phyloP scores from a whole-genome alignment of 1,140 invertebrate species.

The Adelges cooleyi region DNA sequence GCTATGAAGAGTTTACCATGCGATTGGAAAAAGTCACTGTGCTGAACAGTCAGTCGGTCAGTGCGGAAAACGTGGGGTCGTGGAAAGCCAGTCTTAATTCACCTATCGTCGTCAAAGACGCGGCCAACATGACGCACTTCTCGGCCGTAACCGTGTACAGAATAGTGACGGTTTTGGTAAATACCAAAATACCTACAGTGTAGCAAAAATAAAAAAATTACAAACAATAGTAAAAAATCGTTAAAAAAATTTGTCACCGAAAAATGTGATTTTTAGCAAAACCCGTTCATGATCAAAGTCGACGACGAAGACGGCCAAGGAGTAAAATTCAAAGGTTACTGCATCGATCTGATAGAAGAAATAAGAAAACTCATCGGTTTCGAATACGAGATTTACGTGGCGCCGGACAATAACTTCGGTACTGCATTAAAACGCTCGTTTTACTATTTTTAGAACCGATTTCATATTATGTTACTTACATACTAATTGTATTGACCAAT shows the following conservation, averaged over 20 bases:
- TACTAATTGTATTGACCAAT: too few relatives aligned
- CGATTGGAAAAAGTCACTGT: conserved; percentile 49
- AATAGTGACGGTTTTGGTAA: conserved; percentile 62
- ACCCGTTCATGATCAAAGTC: conserved; percentile 74
- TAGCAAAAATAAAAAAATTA: too few relatives aligned
- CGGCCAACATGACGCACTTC: conserved; percentile 55
- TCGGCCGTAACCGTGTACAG: conserved; percentile 68
- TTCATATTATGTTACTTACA: too few relatives aligned
- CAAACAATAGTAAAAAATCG: too few relatives aligned
- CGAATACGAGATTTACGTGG: conserved; percentile 73
- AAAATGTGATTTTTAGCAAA: too few relatives aligned
- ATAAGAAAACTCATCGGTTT: conserved; percentile 73
- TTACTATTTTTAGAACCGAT: too few relatives aligned
- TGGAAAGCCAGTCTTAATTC: conserved; percentile 57
- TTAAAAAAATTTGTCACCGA: too few relatives aligned
- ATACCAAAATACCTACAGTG: conserved; percentile 21
- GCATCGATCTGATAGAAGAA: conserved; percentile 79
- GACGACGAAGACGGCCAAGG: conserved; percentile 41
- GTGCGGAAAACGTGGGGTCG: conserved; percentile 46
- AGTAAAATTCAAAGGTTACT: conserved; percentile 70
- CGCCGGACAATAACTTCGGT: conserved; percentile 68
- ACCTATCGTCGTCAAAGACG: conserved; percentile 48
- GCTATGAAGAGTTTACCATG: conserved; percentile 61
- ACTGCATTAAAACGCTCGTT: not conserved
- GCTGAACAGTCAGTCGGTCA: conserved; percentile 45